Conservation (phyloP, 1,140 invertebrate species). For the Heliconius eleuchia region DNA sequence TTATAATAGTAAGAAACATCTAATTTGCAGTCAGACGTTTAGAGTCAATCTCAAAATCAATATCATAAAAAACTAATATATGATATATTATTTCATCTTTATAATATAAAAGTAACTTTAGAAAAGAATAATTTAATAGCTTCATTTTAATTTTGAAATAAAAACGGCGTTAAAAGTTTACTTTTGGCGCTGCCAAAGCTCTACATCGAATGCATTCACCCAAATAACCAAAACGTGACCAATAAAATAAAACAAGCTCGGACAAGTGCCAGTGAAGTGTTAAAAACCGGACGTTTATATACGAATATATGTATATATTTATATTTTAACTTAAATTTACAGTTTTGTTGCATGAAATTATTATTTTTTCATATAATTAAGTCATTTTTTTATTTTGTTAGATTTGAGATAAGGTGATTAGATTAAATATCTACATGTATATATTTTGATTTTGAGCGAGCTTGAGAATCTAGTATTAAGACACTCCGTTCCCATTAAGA, state of each 20-base stretch:
- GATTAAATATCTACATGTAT: neutral
- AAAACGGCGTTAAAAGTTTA: neutral
- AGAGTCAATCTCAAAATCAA: too few species aligned
- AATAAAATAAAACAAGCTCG: slow-evolving; percentile 9
- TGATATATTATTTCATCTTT: too few species aligned
- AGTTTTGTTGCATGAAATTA: neutral
- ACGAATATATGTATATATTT: neutral
- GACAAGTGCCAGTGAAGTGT: neutral
- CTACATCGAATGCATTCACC: slow-evolving; percentile 2
- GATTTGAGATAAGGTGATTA: neutral
- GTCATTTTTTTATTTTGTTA: neutral
- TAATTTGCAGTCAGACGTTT: too few species aligned
- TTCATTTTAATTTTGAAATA: neutral
- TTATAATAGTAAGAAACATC: too few species aligned
- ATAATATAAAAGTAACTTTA: too few species aligned
- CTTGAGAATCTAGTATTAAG: too few species aligned
- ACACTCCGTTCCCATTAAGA: too few species aligned
- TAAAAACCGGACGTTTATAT: neutral
- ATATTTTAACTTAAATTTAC: neutral
- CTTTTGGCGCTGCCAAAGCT: neutral
- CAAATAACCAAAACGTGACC: slow-evolving; percentile 8
- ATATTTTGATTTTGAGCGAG: too few species aligned
- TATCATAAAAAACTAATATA: too few species aligned
- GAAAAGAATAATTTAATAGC: too few species aligned
- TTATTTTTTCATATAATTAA: neutral